Evolutionary conservation across 2,888 invertebrate species (phyloP).

Genomic region (Sabellastarte sp.): DNA sequence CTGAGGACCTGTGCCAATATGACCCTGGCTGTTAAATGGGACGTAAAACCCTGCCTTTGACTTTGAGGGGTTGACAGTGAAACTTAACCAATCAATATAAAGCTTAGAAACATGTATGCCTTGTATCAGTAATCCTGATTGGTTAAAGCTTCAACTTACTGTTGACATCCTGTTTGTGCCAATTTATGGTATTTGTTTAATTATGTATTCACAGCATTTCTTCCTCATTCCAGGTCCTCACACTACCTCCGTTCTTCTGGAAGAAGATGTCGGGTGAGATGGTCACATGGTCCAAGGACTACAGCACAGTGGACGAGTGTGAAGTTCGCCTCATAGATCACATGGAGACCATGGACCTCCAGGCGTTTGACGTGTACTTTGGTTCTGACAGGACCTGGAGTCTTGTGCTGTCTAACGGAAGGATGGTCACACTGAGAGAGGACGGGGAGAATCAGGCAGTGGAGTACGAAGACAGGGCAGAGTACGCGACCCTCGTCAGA

Average conservation of each 20-base stretch:
- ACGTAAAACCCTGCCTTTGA: too few relatives aligned
- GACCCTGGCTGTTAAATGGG: too few relatives aligned
- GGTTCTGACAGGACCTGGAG: constrained; percentile 27
- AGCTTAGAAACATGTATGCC: too few relatives aligned
- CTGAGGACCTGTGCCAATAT: too few relatives aligned
- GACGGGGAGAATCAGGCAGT: constrained; percentile 45
- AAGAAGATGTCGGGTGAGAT: constrained; percentile 54
- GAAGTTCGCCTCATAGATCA: constrained; percentile 50
- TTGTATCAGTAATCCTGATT: too few relatives aligned
- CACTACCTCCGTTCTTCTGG: constrained; percentile 55
- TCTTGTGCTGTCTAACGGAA: constrained; percentile 48
- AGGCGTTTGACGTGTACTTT: constrained; percentile 38
- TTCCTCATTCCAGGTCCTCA: constrained; percentile 37
- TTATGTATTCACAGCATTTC: neutral
- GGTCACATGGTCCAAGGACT: constrained; percentile 52
- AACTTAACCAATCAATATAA: too few relatives aligned
- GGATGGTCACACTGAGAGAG: constrained; percentile 36
- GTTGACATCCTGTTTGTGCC: too few relatives aligned
- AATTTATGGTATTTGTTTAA: too few relatives aligned
- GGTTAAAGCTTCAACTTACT: too few relatives aligned
- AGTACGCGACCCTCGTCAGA: constrained; percentile 47
- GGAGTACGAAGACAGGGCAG: constrained; percentile 44
- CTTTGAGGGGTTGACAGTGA: too few relatives aligned
- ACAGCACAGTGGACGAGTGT: constrained; percentile 51
- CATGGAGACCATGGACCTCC: constrained; percentile 40